phyloP scores from a whole-genome alignment of 2,888 invertebrate genomes.

The Allolobophora icterica region DNA sequence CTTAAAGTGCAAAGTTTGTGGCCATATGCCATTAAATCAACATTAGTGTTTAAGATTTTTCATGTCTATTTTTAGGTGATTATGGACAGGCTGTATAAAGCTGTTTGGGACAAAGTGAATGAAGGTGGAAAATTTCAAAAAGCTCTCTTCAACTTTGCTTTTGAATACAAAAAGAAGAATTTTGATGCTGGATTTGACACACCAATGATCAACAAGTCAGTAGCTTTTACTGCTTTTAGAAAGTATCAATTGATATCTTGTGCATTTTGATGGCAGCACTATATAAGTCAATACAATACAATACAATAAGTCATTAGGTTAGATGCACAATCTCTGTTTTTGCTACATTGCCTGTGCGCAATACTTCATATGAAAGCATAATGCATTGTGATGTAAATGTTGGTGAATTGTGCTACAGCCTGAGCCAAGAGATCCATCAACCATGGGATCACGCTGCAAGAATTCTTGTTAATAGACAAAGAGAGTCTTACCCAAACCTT shows the following conservation, averaged over 20 bases:
- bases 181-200: slow-evolving; percentile 71
- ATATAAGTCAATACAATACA: too few species aligned
- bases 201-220: slow-evolving; percentile 66
- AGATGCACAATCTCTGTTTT: background rate
- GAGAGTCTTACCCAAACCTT: too few species aligned
- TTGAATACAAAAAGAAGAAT: slow-evolving; percentile 89
- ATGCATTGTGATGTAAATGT: background rate
- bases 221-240: background rate
- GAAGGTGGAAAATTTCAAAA: slow-evolving; percentile 79
- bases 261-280: background rate
- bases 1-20: background rate
- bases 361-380: background rate
- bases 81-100: slow-evolving; percentile 95
- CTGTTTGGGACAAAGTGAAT: slow-evolving; percentile 88
- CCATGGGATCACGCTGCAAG: background rate
- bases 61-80: slow-evolving; percentile 75
- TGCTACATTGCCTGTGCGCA: background rate
- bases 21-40: background rate
- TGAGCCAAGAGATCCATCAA: background rate
- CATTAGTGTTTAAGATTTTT: background rate
- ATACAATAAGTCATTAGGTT: background rate
- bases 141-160: slow-evolving; percentile 90
- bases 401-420: background rate
- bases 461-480: background rate
- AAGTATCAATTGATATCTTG: background rate